phyloP scores from a whole-genome alignment of 2,888 invertebrate genomes.

The Andrena haemorrhoa region DNA sequence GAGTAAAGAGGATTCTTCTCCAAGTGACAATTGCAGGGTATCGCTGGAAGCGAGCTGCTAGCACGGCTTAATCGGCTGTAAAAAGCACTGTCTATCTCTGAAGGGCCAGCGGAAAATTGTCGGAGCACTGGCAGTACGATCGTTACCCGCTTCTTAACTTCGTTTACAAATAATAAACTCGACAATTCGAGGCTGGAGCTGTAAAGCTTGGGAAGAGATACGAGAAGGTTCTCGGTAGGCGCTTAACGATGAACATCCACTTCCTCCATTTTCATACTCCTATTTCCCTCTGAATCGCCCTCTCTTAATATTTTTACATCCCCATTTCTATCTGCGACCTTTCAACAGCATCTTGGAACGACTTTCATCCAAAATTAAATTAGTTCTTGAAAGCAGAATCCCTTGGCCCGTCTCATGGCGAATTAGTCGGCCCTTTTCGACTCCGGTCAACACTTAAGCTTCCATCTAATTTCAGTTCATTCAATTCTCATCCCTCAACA shows the following conservation, averaged over 20 bases:
- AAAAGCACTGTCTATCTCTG: background rate
- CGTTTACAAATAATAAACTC: slow-evolving; percentile 7
- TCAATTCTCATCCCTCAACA: too few species aligned
- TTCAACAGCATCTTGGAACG: background rate
- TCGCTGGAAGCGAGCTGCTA: background rate
- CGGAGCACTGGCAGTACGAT: background rate
- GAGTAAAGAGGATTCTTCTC: background rate
- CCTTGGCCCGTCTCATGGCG: background rate
- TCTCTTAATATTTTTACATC: background rate
- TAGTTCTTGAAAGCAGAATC: background rate
- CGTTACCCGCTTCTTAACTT: background rate
- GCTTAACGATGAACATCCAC: background rate
- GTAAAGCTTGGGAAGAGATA: slow-evolving; percentile 7
- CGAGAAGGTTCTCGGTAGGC: background rate
- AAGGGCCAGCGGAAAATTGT: background rate
- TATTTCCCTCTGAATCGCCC: background rate
- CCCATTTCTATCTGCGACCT: background rate
- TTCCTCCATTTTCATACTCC: background rate
- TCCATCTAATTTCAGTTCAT: too few species aligned
- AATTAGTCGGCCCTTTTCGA: too few species aligned
- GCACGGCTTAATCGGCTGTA: background rate
- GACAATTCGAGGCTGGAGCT: background rate
- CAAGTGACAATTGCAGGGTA: background rate
- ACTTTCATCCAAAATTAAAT: background rate
- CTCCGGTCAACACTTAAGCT: too few species aligned